Base-by-base conservation (phyloP, 1,140 invertebrate species). In the Drosophila parabipectinata region DNA sequence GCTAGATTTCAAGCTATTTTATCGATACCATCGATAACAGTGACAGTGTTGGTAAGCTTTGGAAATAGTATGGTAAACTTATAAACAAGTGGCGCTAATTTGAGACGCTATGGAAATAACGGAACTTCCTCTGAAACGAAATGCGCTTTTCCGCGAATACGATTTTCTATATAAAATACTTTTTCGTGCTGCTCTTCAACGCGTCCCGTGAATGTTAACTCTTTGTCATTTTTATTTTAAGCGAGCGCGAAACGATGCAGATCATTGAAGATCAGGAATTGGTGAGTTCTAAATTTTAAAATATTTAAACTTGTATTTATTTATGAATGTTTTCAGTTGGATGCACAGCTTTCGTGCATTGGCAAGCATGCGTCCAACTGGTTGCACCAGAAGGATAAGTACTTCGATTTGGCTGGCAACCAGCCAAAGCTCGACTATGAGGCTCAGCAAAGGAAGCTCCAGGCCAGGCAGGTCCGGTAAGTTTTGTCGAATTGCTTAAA, bases 301-400 rank as follows among this genome's bases (percentile, higher is more conserved):
- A 4, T 9, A 9, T n/a, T 12, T 9, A 45, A 8, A 9, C 9
- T 7, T 12, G 14, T 34, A 26, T 24, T 5, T 47, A 10, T 14
- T 8, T 3, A 4, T 4, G 6, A 3, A 4, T 37, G 2, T 18
- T 72, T 52, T 10, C 45, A 72, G 66, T 37, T 72, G 41, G 67
- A 72, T 72, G 34, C 8, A 10, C 64, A 68, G 50, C 24, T 68
- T 15, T 68, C 64, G 4, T 3, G 14, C 10, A 4, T 8, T 28
- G 10, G 7, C 14, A 9, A n/a, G 34, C 34, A 12, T 34, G 32
- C 32, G 32, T 34, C 32, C 32, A 3, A 34, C 8, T 34, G 32
- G 32, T 9, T 34, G 32, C 8, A 7, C 26, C 26, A 34, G 12
- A 8, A 47, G 45, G 10, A 34, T 10, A 18, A 18, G 8, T 14